phyloP scores from a whole-genome alignment of 2,797 vertebrate species.

The Liasis olivaceus region DNA sequence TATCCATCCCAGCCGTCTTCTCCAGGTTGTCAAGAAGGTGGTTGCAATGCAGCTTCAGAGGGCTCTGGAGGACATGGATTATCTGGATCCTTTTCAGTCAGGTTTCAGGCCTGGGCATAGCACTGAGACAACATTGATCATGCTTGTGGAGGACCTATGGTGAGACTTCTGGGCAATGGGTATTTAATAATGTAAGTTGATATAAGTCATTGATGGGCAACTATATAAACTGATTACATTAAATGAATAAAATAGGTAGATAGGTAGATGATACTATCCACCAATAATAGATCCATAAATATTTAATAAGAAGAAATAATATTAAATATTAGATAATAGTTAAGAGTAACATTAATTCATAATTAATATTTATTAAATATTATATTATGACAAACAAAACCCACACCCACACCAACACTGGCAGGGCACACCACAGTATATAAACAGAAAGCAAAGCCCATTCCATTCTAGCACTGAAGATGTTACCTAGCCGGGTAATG shows the following conservation, averaged over 20 bases:
- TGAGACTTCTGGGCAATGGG: neutral
- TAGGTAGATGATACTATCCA: too few relatives aligned
- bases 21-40: neutral
- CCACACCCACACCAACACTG: too few relatives aligned
- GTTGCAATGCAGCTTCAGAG: neutral
- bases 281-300: neutral
- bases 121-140: neutral
- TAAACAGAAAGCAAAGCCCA: too few relatives aligned
- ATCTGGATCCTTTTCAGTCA: neutral
- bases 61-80: neutral
- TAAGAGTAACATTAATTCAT: neutral
- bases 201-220: neutral
- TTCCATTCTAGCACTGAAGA: too few relatives aligned
- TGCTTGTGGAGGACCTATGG: neutral
- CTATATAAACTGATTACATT: neutral
- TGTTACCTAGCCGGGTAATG: too few relatives aligned
- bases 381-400: neutral
- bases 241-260: too few relatives aligned
- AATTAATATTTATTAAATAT: neutral
- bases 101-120: neutral
- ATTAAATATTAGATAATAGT: too few relatives aligned
- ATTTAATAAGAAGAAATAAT: neutral
- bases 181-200: neutral
- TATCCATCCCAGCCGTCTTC: neutral
- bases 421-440: too few relatives aligned